Percentiles rank a stretch among this genome's conserved stretches.
Evolutionary conservation across 2,797 vertebrate species (phyloP).

Genomic region (Loriculus beryllinus): DNA sequence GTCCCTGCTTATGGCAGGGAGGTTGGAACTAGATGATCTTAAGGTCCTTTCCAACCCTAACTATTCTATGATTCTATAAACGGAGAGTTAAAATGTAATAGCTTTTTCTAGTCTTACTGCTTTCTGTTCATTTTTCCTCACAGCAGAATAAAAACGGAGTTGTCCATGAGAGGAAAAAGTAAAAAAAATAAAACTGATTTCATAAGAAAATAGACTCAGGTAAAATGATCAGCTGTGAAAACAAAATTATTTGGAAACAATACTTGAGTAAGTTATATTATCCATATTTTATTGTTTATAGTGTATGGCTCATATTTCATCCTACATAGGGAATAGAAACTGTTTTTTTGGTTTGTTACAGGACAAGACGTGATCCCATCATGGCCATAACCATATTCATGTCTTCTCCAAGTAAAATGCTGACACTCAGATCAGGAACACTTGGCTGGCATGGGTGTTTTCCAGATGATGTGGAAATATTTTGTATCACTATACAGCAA

Average conservation of each 20-base stretch:
- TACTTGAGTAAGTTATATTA: background rate
- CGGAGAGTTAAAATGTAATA: background rate
- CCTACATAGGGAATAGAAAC: background rate
- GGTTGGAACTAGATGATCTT: no score
- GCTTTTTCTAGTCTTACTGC: background rate
- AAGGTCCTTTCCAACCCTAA: no score
- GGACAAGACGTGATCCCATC: background rate
- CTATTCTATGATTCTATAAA: background rate
- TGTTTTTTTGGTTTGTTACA: background rate
- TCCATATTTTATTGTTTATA: background rate
- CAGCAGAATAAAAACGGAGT: background rate
- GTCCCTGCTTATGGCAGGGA: no score
- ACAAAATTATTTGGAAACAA: background rate
- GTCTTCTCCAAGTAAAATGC: background rate
- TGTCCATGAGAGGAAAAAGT: background rate
- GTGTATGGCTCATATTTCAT: background rate
- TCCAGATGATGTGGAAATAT: background rate
- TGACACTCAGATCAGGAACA: background rate
- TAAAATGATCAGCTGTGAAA: background rate
- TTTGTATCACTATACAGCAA: background rate
- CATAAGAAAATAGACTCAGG: background rate
- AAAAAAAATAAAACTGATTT: background rate
- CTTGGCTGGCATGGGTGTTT: fast-evolving
- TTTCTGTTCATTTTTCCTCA: background rate
- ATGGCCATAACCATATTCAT: background rate